Percentiles rank a stretch among this genome's conserved stretches.
phyloP scores from a whole-genome alignment of 2,797 vertebrate species.

The Petrocephalus schoutedeni region DNA sequence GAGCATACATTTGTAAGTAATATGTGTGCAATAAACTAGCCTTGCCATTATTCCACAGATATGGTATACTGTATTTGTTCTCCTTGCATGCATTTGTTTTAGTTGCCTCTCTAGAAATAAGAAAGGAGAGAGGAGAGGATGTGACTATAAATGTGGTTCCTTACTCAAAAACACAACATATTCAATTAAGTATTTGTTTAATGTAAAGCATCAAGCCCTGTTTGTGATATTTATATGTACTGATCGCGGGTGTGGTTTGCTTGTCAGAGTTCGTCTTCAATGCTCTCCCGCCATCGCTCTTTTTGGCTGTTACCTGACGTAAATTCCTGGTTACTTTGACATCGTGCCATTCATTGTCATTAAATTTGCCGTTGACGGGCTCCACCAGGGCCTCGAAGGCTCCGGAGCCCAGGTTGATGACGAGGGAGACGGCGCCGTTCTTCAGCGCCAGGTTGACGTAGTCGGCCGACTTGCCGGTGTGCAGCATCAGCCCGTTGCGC shows the following conservation, averaged over 20 bases:
- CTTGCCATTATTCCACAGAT: neutral
- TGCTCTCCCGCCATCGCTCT: conserved; percentile 57
- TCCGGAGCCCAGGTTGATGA: conserved; percentile 99
- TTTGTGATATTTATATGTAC: neutral
- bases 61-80: neutral
- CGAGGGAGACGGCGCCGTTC: conserved; percentile 95
- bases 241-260: neutral
- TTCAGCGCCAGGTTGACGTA: conserved; percentile 98
- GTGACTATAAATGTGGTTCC: neutral
- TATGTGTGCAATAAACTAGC: neutral
- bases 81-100: neutral
- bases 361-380: conserved; percentile 99
- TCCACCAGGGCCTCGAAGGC: conserved; percentile 99
- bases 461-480: conserved; percentile 97
- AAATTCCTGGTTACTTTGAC: conserved; percentile 99
- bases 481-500: conserved; percentile 98
- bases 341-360: conserved; percentile 99
- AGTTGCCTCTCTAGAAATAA: neutral
- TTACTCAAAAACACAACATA: neutral
- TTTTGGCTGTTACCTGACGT: conserved; percentile 88
- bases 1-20: neutral
- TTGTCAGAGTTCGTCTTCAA: neutral
- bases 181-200: neutral
- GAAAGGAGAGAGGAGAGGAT: neutral
- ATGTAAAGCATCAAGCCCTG: neutral